Evolutionary conservation across 2,113 vertebrate species (phyloP).

Genomic region (Tragelaphus buxtoni): DNA sequence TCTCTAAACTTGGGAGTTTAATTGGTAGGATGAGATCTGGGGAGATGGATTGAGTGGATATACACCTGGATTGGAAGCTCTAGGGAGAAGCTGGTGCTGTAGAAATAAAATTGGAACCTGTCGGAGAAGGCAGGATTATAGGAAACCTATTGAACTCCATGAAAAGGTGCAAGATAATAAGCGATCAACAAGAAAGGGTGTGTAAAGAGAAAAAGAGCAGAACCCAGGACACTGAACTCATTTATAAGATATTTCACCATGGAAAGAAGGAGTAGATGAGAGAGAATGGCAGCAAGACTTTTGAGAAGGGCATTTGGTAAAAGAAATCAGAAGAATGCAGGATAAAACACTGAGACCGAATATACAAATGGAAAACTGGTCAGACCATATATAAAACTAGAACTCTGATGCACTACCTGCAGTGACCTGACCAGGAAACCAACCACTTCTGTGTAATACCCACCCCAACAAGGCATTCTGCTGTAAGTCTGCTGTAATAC

Average conservation of each 20-base stretch:
- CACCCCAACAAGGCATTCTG: neutral
- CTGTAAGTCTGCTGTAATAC: neutral
- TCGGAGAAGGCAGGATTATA: neutral
- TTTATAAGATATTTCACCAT: neutral
- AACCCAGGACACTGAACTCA: neutral
- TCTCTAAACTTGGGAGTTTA: neutral
- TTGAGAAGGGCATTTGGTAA: neutral
- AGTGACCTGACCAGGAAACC: neutral
- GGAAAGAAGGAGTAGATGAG: neutral
- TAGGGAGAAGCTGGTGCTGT: neutral
- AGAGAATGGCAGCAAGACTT: neutral
- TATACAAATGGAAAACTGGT: no score
- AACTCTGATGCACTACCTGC: neutral
- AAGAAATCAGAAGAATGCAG: neutral
- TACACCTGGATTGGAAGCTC: neutral
- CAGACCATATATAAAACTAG: neutral
- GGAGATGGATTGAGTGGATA: neutral
- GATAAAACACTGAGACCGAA: neutral
- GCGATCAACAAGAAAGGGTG: neutral
- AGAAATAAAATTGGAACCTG: rapidly evolving
- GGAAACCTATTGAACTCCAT: neutral
- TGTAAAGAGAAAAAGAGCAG: neutral
- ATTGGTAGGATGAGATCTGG: neutral
- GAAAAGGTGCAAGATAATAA: neutral
- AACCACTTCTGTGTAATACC: neutral